Evolutionary conservation across 2,797 vertebrate genomes (phyloP).

Genomic region (Myiotriccus ornatus): DNA sequence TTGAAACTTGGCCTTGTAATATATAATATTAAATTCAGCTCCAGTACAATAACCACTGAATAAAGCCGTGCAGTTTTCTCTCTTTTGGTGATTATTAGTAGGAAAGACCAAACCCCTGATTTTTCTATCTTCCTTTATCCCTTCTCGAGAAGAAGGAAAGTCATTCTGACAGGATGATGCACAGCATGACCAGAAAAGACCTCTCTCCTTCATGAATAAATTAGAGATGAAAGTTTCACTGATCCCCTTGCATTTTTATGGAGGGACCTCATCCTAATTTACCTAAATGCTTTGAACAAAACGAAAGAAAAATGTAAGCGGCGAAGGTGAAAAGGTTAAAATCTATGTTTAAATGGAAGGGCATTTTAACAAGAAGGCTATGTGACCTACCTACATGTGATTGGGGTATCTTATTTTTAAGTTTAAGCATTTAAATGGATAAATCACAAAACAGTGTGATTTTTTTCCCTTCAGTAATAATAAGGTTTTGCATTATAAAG

Average conservation of each 20-base stretch:
- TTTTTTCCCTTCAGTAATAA: neutral
- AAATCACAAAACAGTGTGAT: neutral
- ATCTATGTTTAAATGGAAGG: slow-evolving; percentile 73
- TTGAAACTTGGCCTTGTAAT: slow-evolving; percentile 42
- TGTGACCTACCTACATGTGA: neutral
- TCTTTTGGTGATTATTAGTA: slow-evolving; percentile 50
- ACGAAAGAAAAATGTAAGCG: slow-evolving; percentile 75
- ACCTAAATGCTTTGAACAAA: slow-evolving; percentile 79
- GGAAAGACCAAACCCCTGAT: slow-evolving; percentile 35
- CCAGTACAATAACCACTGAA: slow-evolving; percentile 39
- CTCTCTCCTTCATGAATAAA: slow-evolving; percentile 81
- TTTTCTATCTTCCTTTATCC: slow-evolving; percentile 67
- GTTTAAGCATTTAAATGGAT: slow-evolving; percentile 19
- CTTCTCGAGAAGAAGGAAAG: slow-evolving; percentile 73
- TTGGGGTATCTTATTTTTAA: slow-evolving; percentile 8
- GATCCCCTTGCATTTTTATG: slow-evolving; percentile 78
- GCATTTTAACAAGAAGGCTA: slow-evolving; percentile 22
- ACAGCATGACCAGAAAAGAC: slow-evolving; percentile 73
- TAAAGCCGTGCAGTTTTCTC: slow-evolving; percentile 33
- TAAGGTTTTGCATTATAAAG: neutral
- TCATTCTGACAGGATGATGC: slow-evolving; percentile 78
- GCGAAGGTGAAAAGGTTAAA: slow-evolving; percentile 77
- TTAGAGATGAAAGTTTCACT: slow-evolving; percentile 81
- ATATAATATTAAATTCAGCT: slow-evolving; percentile 25
- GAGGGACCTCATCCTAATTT: slow-evolving; percentile 78